Evolutionary conservation across 2,888 invertebrate genomes (phyloP).

Genomic region (Hemistola chrysoprasaria): DNA sequence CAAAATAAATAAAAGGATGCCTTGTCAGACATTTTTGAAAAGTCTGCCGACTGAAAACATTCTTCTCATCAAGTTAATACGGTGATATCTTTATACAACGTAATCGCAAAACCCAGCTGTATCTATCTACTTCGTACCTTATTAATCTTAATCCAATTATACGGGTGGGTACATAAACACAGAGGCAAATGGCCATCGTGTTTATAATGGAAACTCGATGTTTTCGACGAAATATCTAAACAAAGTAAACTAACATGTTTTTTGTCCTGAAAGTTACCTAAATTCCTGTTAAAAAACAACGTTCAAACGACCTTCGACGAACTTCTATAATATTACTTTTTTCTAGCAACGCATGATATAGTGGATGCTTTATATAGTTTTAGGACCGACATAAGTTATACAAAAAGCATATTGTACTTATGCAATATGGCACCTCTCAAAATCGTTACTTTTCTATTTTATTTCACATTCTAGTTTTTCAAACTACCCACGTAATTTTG

Average conservation of each 20-base stretch:
- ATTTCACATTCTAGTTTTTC: neutral
- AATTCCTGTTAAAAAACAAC: too few species aligned
- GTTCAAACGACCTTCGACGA: too few species aligned
- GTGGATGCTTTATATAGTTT: conserved; percentile 10
- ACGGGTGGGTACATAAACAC: conserved; percentile 23
- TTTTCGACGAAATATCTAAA: conserved; percentile 12
- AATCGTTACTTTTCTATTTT: too few species aligned
- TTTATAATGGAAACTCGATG: conserved; percentile 20
- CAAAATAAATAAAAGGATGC: neutral
- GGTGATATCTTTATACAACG: conserved; percentile 13
- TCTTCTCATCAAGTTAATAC: conserved; percentile 12
- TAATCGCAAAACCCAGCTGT: conserved; percentile 19
- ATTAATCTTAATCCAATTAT: conserved; percentile 24
- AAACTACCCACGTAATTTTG: conserved; percentile 14
- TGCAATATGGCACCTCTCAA: too few species aligned
- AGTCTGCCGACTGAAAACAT: conserved; percentile 12
- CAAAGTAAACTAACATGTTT: conserved; percentile 1
- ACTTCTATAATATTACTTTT: too few species aligned
- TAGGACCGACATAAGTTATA: conserved; percentile 12
- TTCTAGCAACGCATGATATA: conserved; percentile 7
- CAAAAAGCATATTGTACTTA: too few species aligned
- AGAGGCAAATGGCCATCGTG: conserved; percentile 12
- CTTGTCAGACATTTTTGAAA: conserved; percentile 10
- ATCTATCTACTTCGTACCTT: conserved; percentile 20
- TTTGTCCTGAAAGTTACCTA: too few species aligned